Evolutionary conservation across 2,113 vertebrate species (phyloP), one percentile per base, ranked within the genome.

Genomic region (Elachura formosa): DNA sequence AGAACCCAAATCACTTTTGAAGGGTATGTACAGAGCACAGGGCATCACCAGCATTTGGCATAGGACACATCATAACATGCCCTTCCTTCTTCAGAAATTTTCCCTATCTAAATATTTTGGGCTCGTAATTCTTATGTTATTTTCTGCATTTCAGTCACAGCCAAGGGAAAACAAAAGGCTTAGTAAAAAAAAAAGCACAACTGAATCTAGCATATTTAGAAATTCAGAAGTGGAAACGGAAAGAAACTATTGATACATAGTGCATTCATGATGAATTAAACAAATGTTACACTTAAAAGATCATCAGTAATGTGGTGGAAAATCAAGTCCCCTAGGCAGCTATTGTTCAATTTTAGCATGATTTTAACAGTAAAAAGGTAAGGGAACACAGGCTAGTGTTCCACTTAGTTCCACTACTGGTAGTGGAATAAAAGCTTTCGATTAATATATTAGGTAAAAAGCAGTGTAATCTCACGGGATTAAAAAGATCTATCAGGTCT

Each of bases 81-180:
- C 13, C 19, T 69, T 62, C 55, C 67, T 92, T 29, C 18, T n/a
- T 64, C 8, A 51, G 59, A 83, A 72, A 76, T 61, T 56, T 68
- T 59, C 36, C 21, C 11, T 46, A 84, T 41, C 16, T 62, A 56
- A 62, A 68, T 58, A 71, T 74, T 77, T 71, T 33, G 14, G 26
- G 10, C 23, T 85, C 19, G 38, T 43, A 54, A 72, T 63, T 79
- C 12, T 63, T 74, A 43, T 33, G 18, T 16, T 41, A 41, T 14
- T 84, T 93, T 77, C 61, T 78, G 29, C 43, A 71, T 71, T 89
- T 89, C 26, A 74, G 14, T 21, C 29, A 34, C 7, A 38, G 17
- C 1, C 28, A 58, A 26, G 7, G 12, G 0, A 1, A 14, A 34
- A 81, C 33, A 29, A 41, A 48, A 16, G 5, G 9, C 19, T 38